Conservation (phyloP, 2,888 invertebrate genomes). For the Nomada flava region DNA sequence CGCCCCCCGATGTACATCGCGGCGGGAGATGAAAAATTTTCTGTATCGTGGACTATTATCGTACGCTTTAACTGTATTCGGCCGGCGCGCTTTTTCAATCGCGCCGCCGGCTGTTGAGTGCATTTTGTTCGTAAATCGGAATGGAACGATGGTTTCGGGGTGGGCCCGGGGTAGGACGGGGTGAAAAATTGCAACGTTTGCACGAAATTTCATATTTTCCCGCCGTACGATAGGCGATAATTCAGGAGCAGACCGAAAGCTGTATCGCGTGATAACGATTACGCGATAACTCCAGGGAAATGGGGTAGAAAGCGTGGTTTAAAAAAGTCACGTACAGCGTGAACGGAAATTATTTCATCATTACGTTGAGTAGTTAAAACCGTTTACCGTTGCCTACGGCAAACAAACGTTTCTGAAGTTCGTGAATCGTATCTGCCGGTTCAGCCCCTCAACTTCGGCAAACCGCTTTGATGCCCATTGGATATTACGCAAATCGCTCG, state of each 20-base stretch:
- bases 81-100: slow-evolving; percentile 69
- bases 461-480: neutral
- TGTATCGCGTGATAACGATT: slow-evolving; percentile 65
- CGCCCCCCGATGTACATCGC: slow-evolving; percentile 39
- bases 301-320: slow-evolving; percentile 54
- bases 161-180: neutral
- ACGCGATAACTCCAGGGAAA: slow-evolving; percentile 68
- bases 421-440: too few species aligned
- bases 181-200: slow-evolving; percentile 65
- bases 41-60: slow-evolving; percentile 69
- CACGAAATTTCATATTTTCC: slow-evolving; percentile 71
- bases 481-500: slow-evolving; percentile 13
- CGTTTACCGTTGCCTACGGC: too few species aligned
- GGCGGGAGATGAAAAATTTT: slow-evolving; percentile 69
- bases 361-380: neutral
- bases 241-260: slow-evolving; percentile 62
- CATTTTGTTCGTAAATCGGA: slow-evolving; percentile 69
- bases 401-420: too few species aligned
- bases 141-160: slow-evolving; percentile 18
- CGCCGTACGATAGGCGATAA: slow-evolving; percentile 66
- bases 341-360: slow-evolving; percentile 36
- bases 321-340: slow-evolving; percentile 46
- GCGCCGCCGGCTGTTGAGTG: slow-evolving; percentile 70
- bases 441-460: neutral
- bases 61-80: slow-evolving; percentile 67